Evolutionary conservation across 1,140 invertebrate species (phyloP).

Genomic region (Bombus breviceps): DNA sequence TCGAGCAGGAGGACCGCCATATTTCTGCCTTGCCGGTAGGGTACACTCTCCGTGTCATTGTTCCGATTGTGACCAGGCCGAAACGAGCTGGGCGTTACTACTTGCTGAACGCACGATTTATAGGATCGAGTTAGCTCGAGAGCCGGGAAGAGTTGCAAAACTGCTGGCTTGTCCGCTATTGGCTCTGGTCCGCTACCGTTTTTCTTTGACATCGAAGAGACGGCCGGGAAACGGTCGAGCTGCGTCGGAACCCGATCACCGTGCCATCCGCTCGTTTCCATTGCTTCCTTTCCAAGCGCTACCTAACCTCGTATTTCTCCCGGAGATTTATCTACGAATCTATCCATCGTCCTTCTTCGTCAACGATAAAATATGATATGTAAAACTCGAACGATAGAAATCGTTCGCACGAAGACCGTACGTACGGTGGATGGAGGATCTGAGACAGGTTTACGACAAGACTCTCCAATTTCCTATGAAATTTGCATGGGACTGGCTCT

Average conservation of each 20-base stretch:
- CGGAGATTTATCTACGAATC: background rate
- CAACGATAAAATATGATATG: no score
- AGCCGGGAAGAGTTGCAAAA: conserved; percentile 60
- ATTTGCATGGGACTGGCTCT: conserved; percentile 31
- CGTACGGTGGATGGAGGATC: background rate
- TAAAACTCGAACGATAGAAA: no score
- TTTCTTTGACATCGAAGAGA: conserved; percentile 24
- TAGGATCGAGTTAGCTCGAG: conserved; percentile 59
- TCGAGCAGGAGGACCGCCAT: conserved; percentile 67
- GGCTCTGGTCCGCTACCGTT: background rate
- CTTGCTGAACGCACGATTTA: conserved; percentile 66
- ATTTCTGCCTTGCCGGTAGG: conserved; percentile 67
- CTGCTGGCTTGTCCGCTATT: conserved; percentile 46
- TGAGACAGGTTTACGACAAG: conserved; percentile 9
- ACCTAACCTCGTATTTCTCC: background rate
- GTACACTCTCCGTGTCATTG: conserved; percentile 72
- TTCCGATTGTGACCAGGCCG: conserved; percentile 70
- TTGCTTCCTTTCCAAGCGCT: background rate
- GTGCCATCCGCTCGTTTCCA: background rate
- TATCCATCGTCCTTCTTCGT: background rate
- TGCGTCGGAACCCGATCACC: background rate
- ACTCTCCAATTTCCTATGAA: background rate
- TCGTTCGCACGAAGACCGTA: background rate
- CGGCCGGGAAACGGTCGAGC: background rate
- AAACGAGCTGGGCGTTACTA: conserved; percentile 71